Evolutionary conservation across 2,113 vertebrate genomes (phyloP).

Genomic region (Prinia subflava): DNA sequence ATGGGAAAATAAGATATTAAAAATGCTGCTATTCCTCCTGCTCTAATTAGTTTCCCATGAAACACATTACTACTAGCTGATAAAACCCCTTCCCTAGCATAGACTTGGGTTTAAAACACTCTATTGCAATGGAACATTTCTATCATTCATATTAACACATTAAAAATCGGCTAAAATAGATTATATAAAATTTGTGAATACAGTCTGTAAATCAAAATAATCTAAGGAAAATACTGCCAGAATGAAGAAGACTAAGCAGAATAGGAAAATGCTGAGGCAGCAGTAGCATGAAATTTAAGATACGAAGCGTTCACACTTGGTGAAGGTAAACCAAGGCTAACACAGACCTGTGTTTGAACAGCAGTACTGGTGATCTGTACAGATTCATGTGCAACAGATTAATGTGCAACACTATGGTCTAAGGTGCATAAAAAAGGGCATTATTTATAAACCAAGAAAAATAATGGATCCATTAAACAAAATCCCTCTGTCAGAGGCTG

Average conservation of each 20-base stretch:
- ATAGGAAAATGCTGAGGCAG: neutral
- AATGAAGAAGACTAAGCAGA: neutral
- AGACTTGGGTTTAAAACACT: neutral
- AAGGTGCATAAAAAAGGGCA: neutral
- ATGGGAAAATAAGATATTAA: neutral
- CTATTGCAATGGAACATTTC: neutral
- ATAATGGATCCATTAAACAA: neutral
- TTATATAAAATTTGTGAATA: neutral
- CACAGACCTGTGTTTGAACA: neutral
- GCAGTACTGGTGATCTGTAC: neutral
- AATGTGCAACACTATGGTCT: neutral
- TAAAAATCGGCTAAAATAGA: neutral
- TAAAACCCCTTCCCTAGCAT: neutral
- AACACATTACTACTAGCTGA: neutral
- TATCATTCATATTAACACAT: neutral
- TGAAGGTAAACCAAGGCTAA: neutral
- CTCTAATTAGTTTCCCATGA: neutral
- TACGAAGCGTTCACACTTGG: neutral
- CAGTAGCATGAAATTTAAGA: neutral
- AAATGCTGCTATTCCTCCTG: neutral
- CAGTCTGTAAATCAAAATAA: neutral
- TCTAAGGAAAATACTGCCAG: neutral
- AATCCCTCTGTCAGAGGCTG: neutral
- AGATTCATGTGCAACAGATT: neutral
- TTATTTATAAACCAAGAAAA: neutral